Percentiles rank a stretch among this genome's conserved stretches.
Conservation (phyloP, 2,113 vertebrate species). For the Castor canadensis region DNA sequence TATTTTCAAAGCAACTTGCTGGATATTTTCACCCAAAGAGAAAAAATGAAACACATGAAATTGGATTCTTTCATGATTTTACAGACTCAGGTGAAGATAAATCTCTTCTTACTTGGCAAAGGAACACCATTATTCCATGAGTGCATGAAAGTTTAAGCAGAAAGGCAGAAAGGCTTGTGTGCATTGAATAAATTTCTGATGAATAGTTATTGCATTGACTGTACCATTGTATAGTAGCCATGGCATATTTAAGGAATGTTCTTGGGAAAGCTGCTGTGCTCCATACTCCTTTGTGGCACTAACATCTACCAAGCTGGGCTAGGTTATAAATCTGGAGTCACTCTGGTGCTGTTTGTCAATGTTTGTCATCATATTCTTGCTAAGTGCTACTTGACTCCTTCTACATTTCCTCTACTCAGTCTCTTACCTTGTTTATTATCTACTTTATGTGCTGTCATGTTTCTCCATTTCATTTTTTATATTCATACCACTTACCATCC, state of each 20-base stretch:
- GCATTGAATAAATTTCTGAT: not conserved
- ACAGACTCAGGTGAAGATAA: not conserved
- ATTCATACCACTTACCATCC: accelerated
- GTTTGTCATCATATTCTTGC: not conserved
- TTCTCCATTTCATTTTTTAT: not conserved
- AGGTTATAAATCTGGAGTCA: not conserved
- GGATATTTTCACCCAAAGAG: not conserved
- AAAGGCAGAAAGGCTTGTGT: not conserved
- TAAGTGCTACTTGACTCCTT: not conserved
- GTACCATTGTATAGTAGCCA: not conserved
- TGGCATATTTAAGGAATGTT: not conserved
- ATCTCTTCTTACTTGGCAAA: not conserved
- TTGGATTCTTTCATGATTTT: not conserved
- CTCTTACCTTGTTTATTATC: not conserved
- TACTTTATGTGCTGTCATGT: not conserved
- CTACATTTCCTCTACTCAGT: not conserved
- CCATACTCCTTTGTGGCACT: not conserved
- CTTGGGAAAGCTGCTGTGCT: not conserved
- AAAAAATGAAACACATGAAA: not conserved
- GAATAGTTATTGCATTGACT: not conserved
- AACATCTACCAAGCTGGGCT: not conserved
- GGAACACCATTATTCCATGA: not conserved
- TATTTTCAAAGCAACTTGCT: constrained; percentile 17
- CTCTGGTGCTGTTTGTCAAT: not conserved
- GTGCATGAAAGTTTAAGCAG: not conserved